Base-by-base conservation (phyloP, 2,888 invertebrate genomes). In the Pollenia griseotomentosa region DNA sequence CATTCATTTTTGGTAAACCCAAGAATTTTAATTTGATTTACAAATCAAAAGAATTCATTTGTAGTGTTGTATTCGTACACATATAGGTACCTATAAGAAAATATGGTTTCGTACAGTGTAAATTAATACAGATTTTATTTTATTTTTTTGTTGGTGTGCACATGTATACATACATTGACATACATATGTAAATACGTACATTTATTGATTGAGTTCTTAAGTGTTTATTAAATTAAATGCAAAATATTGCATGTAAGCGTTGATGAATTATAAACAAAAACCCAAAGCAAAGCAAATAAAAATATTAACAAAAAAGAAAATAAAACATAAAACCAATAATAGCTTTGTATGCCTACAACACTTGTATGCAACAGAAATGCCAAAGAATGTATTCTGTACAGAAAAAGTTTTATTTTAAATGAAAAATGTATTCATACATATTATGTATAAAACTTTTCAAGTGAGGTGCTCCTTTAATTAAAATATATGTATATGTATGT, bases 211-310 rank as follows among this genome's bases (percentile, higher is more conserved):
- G 87, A 89, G 83, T 87, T 87, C 65, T 85, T 82, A 86, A 89
- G 88, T 89, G 88, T 89, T 89, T 88, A 88, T 88, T 88, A 88
- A 86, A 89, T 89, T 89, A 88, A 89, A 89, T 88, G 89, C 87
- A 87, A 89, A 89, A 89, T 88, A 84, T 88, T 83, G 88, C 84
- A 87, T 85, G 70, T 75, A 80, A 81, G 80, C 86, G 85, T 77
- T 87, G 82, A 83, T 74, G 78, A 79, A 85, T 82, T 82, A 79
- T 82, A 82, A 85, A 82, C 82, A 84, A 46, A 68, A 70, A 14
- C 33, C 55, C 42, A 78, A 57, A 68, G 51, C 46, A 23, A 61
- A 70, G 53, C 23, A 71, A 77, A 83, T 63, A 83, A 14, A 12
- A 33, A 55, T 44, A 46, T 44, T 55, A 46, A 70, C 19, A 42